Evolutionary conservation across 2,888 invertebrate species (phyloP), one percentile per base, ranked within the genome.

Genomic region (Dysmachus trigonus): DNA sequence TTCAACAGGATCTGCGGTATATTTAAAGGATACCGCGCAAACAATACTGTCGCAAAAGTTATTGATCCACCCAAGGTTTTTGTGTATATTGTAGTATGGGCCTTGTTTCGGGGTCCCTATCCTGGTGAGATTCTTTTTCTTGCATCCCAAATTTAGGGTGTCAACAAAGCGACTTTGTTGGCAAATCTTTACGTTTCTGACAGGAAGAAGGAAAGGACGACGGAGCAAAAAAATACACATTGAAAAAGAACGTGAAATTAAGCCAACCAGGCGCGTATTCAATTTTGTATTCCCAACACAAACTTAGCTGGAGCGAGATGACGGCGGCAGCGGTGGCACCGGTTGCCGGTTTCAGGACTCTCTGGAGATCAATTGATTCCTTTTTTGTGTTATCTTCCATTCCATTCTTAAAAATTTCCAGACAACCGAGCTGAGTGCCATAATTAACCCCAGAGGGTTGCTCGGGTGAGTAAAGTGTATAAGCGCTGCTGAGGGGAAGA

Each of bases 1-100:
- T 89, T 88, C 89, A 89, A 90, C 89, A 90, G 90, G 88, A 89
- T 89, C 89, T 89, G 85, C 87, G 89, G 89, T 89, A 88, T 89
- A 88, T 89, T 89, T 87, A 88, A 88, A 87, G 84, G 88, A 76
- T 90, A 89, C 88, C 88, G 88, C 89, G 89, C 89, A 90, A 83
- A 72, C 41, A 83, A 83, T 72, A 31, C 15, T 72, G 83, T 83
- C 83, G 31, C 72, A 72, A 27, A 83, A 83, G 72, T 72, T 72
- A 83, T 83, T 83, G 83, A 83, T 83, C 27, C 53, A 22, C 27
- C 15, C 22, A 13, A 18, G 51, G 62, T n/a, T 72, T 83, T 72
- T 83, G 72, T 83, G 30, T 15, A n/a, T n/a, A n/a, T n/a, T n/a
- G n/a, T n/a, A n/a, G n/a, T n/a, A n/a, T 72, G 2, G 27, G 31